Evolutionary conservation across 2,797 vertebrate genomes (phyloP), one percentile per base, ranked within the genome.

Genomic region (Coendou prehensilis): DNA sequence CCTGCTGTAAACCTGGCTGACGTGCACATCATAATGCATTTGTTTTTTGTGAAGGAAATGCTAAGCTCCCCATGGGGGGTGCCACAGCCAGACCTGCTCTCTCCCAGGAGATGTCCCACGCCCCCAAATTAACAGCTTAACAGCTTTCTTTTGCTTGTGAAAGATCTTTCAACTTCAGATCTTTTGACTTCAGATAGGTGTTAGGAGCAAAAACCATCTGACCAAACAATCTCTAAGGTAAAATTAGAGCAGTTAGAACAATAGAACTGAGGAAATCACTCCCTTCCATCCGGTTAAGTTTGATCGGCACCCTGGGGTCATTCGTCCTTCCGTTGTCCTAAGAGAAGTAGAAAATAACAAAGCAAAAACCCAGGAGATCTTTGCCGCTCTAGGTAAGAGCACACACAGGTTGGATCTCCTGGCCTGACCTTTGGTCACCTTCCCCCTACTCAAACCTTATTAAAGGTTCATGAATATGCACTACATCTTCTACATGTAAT

Each of bases 31-130:
- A 73, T 75, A 78, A 87, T 61, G 47, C 9, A 52, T 90, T 93
- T 93, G 22, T 91, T 95, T 64, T 95, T 61, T 45, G 37, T 93
- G 33, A 92, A 78, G 75, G 63, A 94, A 69, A 79, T 54, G 61
- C 2, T 67, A 22, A 78, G 88, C 0, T 64, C 37, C 28, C 18
- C 9, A 7, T 5, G 23, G 28, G 28, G 87, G 64, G 37, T 6
- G 6, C 63, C n/a, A 2, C 3, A 4, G 13, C 41, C 28, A 71
- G 47, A 13, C 7, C 2, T 3, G 5, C 56, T 64, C 28, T 23
- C 22, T 23, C 26, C 9, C 33, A 92, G 85, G 14, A 47, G 9
- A 23, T 17, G 14, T 37, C 67, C 57, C 57, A 61, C 15, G 26
- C 0, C 28, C 45, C 10, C 18, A 73, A 64, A n/a, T 47, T 37